Evolutionary conservation across 1,140 invertebrate species (phyloP), one percentile per base, ranked within the genome.

Genomic region (Pogonus chalceus): DNA sequence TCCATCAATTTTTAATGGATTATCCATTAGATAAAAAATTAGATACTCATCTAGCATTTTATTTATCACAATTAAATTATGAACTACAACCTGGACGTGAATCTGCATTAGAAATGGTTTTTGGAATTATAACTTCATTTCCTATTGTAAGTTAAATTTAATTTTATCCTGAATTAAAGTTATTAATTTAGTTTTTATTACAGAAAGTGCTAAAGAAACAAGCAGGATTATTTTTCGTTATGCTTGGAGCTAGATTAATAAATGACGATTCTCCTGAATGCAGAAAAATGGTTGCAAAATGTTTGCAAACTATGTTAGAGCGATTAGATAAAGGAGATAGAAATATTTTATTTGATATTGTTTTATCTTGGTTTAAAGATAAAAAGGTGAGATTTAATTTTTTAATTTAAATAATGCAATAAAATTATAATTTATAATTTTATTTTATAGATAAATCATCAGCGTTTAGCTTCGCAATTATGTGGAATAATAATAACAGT

Each of bases 91-190:
- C 80, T 46, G 94, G 94, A 2, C 75, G 93, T 22, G 75, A 87
- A 48, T 93, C 91, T 9, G 89, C 88, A 0, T 70, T 96, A 0
- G 83, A 89, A 66, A 91, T 96, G 76, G 69, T 97, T 20, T 79
- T 85, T 22, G 76, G 78, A 43, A 79, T 96, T 23, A 81, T 96
- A 46, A 80, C 79, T 37, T 82, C 80, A 51, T 87, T 95, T 62
- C 82, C 87, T 51, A 65, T 81, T 66, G 84, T 89, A 70, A 73
- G 70, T 51, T 53, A 23, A n/a, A n/a, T n/a, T n/a, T n/a, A n/a
- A n/a, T 22, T 39, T 47, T 26, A 48, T 46, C 26, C 39, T 59
- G 14, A 49, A 58, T 48, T 35, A 58, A 58, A n/a, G n/a, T n/a
- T n/a, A n/a, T n/a, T 31, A 51, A 56, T 52, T 48, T 26, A 52